Base-by-base conservation (phyloP, 1,140 invertebrate genomes). In the Vanessa tameamea region DNA sequence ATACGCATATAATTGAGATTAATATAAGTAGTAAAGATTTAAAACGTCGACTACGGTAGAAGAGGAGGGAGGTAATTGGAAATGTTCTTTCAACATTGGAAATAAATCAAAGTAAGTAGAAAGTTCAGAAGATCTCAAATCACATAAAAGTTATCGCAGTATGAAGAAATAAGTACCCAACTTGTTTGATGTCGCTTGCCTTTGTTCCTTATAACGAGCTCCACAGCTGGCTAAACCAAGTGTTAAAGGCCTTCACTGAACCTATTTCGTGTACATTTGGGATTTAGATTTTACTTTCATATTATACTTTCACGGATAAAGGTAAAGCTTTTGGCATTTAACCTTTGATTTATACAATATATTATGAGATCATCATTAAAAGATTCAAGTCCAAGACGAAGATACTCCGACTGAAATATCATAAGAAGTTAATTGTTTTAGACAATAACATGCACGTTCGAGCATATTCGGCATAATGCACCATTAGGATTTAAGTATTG, bases 131-230 rank as follows among this genome's bases (percentile, higher is more conserved):
- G 43, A 77, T 77, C 67, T 64, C 66, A 61, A 75, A 75, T 78
- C 61, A 72, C 79, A 80, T 83, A 83, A 81, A 87, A 82, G 81
- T 87, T 80, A 80, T 79, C 63, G 77, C 79, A 78, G 81, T 82
- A 72, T 61, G 82, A 86, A 84, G 84, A 83, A 87, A 85, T 82
- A 76, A 70, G 69, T 77, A 71, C 73, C 66, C 55, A 75, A 78
- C 69, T 78, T 78, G 80, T 86, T 87, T 86, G 83, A 87, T 85
- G 83, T 85, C 65, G 74, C 69, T 78, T 69, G 78, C 75, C 82
- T 86, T 86, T 87, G 79, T 86, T 84, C 80, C 76, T 77, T 75
- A 68, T 86, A 87, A 87, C 80, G 84, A 85, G 86, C 78, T 78
- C 75, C 76, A 70, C 57, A 67, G 68, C 73, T 76, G 68, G 69